These are phyloP conservation scores for Teleopsis dalmanni DNA, from an alignment of 1,140 invertebrate genomes.

Conservation along the genomic window DNA sequence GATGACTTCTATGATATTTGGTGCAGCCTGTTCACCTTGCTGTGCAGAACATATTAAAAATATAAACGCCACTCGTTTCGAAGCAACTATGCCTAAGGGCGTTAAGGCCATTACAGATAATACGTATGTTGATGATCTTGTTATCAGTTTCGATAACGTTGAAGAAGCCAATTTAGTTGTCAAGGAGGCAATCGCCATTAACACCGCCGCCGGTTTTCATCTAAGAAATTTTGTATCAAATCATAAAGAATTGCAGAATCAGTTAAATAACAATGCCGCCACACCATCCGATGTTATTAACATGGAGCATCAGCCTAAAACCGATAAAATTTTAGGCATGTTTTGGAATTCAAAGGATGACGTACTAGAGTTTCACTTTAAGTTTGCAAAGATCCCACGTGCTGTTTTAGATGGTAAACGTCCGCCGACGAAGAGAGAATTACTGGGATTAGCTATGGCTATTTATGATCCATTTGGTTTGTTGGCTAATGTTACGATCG, in stretches of 20 bases:
- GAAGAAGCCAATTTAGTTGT: conserved; percentile 14
- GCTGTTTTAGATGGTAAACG: conserved; percentile 1
- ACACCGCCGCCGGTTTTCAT: conserved; percentile 13
- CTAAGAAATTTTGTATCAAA: conserved; percentile 16
- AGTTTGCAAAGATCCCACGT: not conserved
- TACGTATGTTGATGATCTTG: conserved; percentile 41
- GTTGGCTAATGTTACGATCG: conserved; percentile 33
- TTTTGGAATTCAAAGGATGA: conserved; percentile 10
- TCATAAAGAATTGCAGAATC: conserved; percentile 7
- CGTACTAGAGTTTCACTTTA: conserved; percentile 7
- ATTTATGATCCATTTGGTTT: conserved; percentile 43
- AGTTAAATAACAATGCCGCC: not conserved
- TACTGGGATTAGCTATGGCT: conserved; percentile 26
- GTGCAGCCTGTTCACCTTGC: conserved; percentile 26
- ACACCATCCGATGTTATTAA: not conserved
- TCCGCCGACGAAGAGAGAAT: conserved; percentile 25
- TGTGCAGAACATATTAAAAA: conserved; percentile 24
- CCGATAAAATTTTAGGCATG: conserved; percentile 13
- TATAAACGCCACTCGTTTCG: conserved; percentile 20
- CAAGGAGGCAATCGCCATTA: conserved; percentile 16
- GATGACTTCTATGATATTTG: conserved; percentile 36
- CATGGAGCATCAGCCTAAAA: conserved; percentile 6
- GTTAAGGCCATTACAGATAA: conserved; percentile 24
- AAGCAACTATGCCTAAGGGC: conserved; percentile 15
- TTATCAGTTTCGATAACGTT: conserved; percentile 18